Percentiles rank a stretch among this genome's conserved stretches.
Evolutionary conservation across 2,797 vertebrate genomes (phyloP).

Genomic region (Anableps anableps): DNA sequence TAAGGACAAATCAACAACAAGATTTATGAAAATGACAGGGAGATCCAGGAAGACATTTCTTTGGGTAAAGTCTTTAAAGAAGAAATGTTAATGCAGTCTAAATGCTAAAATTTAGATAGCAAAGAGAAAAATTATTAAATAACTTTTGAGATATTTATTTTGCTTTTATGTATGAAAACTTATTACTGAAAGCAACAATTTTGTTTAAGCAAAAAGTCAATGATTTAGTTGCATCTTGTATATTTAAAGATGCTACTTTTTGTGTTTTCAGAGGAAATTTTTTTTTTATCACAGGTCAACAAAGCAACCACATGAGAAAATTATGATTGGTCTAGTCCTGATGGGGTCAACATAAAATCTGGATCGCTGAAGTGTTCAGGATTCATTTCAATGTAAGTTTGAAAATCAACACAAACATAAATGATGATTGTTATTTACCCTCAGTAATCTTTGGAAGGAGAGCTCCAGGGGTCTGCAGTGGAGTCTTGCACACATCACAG

Average conservation of each 20-base stretch:
- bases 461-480: slow-evolving; percentile 88
- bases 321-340: background rate
- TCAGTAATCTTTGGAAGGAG: slow-evolving; percentile 90
- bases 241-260: background rate
- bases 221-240: background rate
- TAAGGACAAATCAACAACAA: background rate
- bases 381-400: background rate
- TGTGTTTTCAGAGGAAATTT: background rate
- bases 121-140: background rate
- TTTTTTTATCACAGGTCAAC: background rate
- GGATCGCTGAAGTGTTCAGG: background rate
- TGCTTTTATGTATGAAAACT: background rate
- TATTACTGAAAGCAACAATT: background rate
- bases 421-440: slow-evolving; percentile 13
- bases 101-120: too few species aligned
- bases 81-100: too few species aligned
- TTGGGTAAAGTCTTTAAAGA: too few species aligned
- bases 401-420: background rate
- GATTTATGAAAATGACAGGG: background rate
- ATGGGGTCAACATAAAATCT: background rate
- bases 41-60: background rate
- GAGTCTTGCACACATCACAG: slow-evolving; percentile 89
- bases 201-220: background rate
- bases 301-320: background rate
- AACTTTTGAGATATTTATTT: background rate